phyloP scores from a whole-genome alignment of 2,113 vertebrate genomes.

The Limnothrissa miodon region DNA sequence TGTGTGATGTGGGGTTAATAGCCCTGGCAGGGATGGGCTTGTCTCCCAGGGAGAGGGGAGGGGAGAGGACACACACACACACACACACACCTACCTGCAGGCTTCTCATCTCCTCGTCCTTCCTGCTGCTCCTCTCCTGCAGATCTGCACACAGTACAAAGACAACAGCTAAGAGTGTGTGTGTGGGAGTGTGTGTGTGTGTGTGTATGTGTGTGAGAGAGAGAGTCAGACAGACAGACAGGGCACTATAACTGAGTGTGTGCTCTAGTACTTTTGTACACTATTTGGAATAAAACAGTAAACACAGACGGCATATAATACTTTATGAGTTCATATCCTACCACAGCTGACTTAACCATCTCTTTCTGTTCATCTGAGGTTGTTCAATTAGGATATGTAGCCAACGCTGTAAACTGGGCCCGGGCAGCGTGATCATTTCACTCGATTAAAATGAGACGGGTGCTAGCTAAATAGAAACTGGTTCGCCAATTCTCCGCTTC shows the following conservation, averaged over 20 bases:
- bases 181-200: background rate
- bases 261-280: too few relatives aligned
- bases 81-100: constrained; percentile 80
- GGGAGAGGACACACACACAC: too few relatives aligned
- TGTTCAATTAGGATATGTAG: too few relatives aligned
- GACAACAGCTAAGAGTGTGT: background rate
- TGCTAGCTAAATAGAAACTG: background rate
- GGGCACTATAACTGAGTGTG: too few relatives aligned
- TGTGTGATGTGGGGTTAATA: background rate
- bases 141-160: constrained; percentile 72
- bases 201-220: background rate
- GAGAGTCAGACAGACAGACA: background rate
- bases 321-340: too few relatives aligned
- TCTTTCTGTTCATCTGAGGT: too few relatives aligned
- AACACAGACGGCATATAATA: too few relatives aligned
- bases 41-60: constrained; percentile 48
- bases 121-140: constrained; percentile 76
- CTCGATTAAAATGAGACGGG: background rate
- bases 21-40: background rate
- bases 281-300: too few relatives aligned
- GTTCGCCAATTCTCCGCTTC: background rate
- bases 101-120: constrained; percentile 83
- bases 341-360: too few relatives aligned
- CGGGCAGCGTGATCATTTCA: too few relatives aligned
- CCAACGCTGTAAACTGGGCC: too few relatives aligned